Evolutionary conservation across 2,888 invertebrate genomes (phyloP).

Genomic region (Volucella inanis): DNA sequence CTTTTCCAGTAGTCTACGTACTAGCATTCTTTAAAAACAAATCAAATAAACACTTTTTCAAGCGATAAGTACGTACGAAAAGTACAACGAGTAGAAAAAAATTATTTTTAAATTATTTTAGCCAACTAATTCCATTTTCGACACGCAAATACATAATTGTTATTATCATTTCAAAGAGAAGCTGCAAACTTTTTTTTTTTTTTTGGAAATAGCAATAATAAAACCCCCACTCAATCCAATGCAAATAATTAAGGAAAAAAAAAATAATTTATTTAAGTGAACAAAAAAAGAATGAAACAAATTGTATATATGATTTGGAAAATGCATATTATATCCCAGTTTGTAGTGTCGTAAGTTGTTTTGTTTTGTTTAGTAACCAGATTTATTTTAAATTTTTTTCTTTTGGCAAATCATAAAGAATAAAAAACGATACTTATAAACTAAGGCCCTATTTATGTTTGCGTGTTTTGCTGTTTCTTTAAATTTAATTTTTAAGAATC

Average conservation of each 20-base stretch:
- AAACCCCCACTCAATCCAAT: conserved; percentile 45
- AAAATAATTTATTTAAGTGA: conserved; percentile 22
- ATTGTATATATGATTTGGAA: conserved; percentile 63
- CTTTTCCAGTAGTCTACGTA: conserved; percentile 44
- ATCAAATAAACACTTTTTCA: background rate
- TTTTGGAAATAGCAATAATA: background rate
- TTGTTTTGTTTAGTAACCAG: conserved; percentile 32
- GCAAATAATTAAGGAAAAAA: conserved; percentile 30
- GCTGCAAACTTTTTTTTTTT: conserved; percentile 12
- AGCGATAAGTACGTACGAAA: conserved; percentile 6
- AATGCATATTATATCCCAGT: conserved; percentile 74
- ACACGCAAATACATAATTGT: conserved; percentile 64
- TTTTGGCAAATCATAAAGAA: conserved; percentile 54
- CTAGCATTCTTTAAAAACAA: conserved; percentile 7
- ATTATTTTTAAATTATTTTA: background rate
- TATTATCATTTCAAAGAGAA: conserved; percentile 19
- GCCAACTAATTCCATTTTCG: conserved; percentile 12
- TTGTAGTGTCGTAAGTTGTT: conserved; percentile 68
- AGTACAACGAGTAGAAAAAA: background rate
- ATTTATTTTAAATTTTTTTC: conserved; percentile 22
- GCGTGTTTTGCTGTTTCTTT: conserved; percentile 72
- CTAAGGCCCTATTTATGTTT: conserved; percentile 63
- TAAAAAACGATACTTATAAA: conserved; percentile 54
- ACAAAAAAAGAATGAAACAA: conserved; percentile 37
- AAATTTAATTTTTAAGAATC: conserved; percentile 43